A percentile compares a stretch with the other conserved stretches of the same genome.
Evolutionary conservation across 2,113 vertebrate genomes (phyloP).

Genomic region (Poicephalus meyeri): DNA sequence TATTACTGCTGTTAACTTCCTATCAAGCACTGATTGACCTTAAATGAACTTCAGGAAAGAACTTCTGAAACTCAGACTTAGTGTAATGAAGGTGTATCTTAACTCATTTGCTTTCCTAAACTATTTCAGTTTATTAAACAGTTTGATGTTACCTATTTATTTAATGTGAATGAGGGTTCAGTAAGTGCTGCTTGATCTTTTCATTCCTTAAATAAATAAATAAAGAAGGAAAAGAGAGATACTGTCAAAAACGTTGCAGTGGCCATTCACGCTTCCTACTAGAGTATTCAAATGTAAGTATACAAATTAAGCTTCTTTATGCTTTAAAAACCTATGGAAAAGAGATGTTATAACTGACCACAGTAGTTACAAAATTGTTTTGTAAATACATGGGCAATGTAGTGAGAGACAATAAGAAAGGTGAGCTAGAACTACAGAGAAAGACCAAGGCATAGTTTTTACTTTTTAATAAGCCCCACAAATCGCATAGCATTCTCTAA

Average conservation of each 20-base stretch:
- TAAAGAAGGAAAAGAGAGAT: neutral
- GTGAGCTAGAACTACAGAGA: neutral
- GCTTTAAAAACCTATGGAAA: neutral
- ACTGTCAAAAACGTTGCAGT: accelerated
- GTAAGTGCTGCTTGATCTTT: neutral
- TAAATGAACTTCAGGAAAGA: neutral
- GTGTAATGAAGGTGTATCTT: neutral
- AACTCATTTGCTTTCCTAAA: neutral
- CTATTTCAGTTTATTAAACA: neutral
- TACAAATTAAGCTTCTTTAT: neutral
- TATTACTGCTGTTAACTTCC: neutral
- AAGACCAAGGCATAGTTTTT: neutral
- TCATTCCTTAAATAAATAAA: neutral
- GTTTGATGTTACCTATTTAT: neutral
- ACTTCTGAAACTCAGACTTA: neutral
- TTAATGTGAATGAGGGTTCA: neutral
- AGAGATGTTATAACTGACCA: neutral
- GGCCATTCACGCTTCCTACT: neutral
- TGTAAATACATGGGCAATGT: neutral
- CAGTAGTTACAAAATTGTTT: neutral
- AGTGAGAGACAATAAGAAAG: neutral
- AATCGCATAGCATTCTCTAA: slow-evolving; percentile 55
- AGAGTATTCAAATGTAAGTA: neutral
- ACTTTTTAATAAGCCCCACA: slow-evolving; percentile 50
- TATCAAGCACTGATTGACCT: neutral